phyloP scores from a whole-genome alignment of 2,113 vertebrate genomes.

The Ochotona curzoniae region DNA sequence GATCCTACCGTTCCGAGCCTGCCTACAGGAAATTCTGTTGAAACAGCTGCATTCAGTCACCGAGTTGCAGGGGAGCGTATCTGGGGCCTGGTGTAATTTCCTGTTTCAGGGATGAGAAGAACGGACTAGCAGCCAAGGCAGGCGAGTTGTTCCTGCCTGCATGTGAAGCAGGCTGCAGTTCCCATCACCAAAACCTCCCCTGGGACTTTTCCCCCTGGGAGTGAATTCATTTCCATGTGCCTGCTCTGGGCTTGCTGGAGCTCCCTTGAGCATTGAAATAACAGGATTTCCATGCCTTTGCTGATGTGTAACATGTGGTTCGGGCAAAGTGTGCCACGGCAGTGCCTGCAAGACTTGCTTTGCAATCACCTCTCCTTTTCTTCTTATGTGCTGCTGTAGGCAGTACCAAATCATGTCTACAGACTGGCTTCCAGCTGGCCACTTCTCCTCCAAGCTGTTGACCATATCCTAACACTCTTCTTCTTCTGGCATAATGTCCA shows the following conservation, averaged over 20 bases:
- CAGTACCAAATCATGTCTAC: background rate
- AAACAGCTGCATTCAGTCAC: slow-evolving; percentile 50
- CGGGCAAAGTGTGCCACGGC: background rate
- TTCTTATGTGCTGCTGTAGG: background rate
- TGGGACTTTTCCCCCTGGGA: background rate
- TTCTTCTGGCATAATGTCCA: background rate
- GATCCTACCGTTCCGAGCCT: background rate
- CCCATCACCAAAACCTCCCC: background rate
- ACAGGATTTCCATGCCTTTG: background rate
- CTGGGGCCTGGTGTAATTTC: slow-evolving; percentile 55
- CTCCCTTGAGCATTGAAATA: background rate
- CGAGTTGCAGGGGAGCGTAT: background rate
- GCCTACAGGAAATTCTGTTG: background rate
- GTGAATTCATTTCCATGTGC: slow-evolving; percentile 23
- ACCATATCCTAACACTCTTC: background rate
- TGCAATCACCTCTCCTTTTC: background rate
- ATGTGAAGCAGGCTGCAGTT: slow-evolving; percentile 34
- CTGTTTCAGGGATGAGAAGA: slow-evolving; percentile 57
- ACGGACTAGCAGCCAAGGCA: slow-evolving; percentile 45
- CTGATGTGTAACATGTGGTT: background rate
- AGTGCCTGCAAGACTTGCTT: background rate
- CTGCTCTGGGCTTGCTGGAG: background rate
- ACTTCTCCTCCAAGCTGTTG: background rate
- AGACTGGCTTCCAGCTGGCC: background rate
- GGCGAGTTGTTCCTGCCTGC: slow-evolving; percentile 45